phyloP scores from a whole-genome alignment of 2,113 vertebrate genomes.

The Lycaon pictus region DNA sequence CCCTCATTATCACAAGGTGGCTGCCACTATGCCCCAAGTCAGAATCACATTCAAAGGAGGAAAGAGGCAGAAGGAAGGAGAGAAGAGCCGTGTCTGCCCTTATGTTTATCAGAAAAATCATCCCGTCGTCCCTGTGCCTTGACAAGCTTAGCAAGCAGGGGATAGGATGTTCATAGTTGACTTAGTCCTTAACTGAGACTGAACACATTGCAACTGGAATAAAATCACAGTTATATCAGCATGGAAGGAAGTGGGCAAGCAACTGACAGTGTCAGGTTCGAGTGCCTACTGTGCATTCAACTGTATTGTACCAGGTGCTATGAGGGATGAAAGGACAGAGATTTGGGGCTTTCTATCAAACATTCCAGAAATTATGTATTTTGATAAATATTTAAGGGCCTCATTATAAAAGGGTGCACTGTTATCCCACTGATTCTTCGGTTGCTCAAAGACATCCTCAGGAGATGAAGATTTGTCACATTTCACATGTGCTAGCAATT shows the following conservation, averaged over 20 bases:
- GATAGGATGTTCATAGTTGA: background rate
- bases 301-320: background rate
- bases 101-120: conserved; percentile 3
- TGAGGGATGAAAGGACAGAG: background rate
- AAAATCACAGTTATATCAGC: conserved; percentile 7
- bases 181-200: conserved; percentile 17
- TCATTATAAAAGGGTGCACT: background rate
- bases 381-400: conserved; percentile 2
- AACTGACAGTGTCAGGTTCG: background rate
- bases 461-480: conserved; percentile 13
- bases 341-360: background rate
- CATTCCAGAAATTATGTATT: conserved; percentile 31
- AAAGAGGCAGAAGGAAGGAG: background rate
- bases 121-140: background rate
- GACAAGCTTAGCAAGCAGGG: conserved; percentile 18
- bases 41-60: background rate
- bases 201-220: background rate
- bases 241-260: background rate
- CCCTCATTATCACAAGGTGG: background rate
- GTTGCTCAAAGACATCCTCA: conserved; percentile 28
- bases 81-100: background rate
- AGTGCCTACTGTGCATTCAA: background rate
- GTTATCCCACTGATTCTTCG: background rate
- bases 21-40: background rate
- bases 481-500: background rate